phyloP scores from a whole-genome alignment of 2,113 vertebrate genomes.

The Ageneiosus marmoratus region DNA sequence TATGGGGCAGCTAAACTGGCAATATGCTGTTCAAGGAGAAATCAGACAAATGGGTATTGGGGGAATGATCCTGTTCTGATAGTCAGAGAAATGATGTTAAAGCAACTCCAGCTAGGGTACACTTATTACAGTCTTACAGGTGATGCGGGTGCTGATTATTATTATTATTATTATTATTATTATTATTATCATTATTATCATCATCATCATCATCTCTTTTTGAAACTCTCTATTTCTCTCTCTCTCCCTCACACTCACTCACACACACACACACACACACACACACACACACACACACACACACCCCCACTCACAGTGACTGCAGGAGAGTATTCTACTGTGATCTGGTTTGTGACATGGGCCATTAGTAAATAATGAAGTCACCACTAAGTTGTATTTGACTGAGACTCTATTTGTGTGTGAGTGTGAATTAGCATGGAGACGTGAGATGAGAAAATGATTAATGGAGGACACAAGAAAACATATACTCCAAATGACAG shows the following conservation, averaged over 20 bases:
- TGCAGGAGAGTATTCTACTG: background rate
- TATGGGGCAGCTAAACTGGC: too few relatives aligned
- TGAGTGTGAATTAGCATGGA: background rate
- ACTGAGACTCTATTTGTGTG: background rate
- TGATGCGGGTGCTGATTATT: too few relatives aligned
- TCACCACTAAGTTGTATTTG: conserved; percentile 6
- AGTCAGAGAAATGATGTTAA: too few relatives aligned
- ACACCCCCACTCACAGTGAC: background rate
- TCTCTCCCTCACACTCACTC: background rate
- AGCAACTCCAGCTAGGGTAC: too few relatives aligned
- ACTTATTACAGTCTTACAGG: too few relatives aligned
- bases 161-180: too few relatives aligned
- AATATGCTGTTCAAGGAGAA: too few relatives aligned
- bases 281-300: background rate
- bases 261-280: background rate
- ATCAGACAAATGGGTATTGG: too few relatives aligned
- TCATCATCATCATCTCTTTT: too few relatives aligned
- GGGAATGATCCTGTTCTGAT: too few relatives aligned
- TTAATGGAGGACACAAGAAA: background rate
- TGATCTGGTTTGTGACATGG: background rate
- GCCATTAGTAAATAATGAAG: conserved; percentile 6
- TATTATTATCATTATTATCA: too few relatives aligned
- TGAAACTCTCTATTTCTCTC: too few relatives aligned
- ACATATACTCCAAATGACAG: background rate
- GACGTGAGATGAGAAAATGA: background rate